Evolutionary conservation across 64 coral and sea anemone species (phyloP), one percentile per base, ranked within the genome.

Genomic region (Astreopora myriophthalma): DNA sequence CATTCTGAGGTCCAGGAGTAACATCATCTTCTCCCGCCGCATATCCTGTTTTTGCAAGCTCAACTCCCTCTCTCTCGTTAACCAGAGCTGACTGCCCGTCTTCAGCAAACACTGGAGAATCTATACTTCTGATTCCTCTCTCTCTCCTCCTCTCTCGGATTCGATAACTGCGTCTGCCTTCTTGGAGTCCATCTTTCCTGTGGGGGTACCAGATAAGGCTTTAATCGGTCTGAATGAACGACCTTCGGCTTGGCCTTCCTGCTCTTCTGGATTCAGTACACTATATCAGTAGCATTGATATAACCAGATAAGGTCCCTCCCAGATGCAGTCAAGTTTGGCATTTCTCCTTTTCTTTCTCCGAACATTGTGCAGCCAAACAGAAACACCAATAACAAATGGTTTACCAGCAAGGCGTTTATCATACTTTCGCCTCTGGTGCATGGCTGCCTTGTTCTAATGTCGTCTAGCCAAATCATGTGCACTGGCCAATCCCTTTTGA

Each of bases 401-500:
- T 19, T 27, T 74, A 44, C 44, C 42, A 27, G 70, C 66, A 20
- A 89, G 42, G 3, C 60, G 28, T 22, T 75, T 89, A 34, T 91
- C 76, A 31, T 82, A 91, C 10, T 82, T 91, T 37, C 88, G 39
- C 29, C 82, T 91, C 55, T 96, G 85, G 38, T 87, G 58, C 23
- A n/a, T 63, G 23, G 74, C 93, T 23, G 75, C 75, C 63, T 80
- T 48, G 27, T 87, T 73, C 24, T 82, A 69, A 14, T 80, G 74
- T 20, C 28, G 24, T 36, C 62, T 61, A 9, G 40, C 76, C 27
- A 28, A 13, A 25, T 91, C 88, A 49, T 70, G 64, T 26, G 76
- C 37, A 22, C 12, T 48, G 26, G 75, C 76, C 48, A 91, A 55
- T 57, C 88, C 82, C 32, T 51, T 73, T 20, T 51, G 22, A 32